Percentiles rank a stretch among this genome's conserved stretches.
Conservation (phyloP, 2,113 vertebrate genomes). For the Telmatochromis bifrenatus region DNA sequence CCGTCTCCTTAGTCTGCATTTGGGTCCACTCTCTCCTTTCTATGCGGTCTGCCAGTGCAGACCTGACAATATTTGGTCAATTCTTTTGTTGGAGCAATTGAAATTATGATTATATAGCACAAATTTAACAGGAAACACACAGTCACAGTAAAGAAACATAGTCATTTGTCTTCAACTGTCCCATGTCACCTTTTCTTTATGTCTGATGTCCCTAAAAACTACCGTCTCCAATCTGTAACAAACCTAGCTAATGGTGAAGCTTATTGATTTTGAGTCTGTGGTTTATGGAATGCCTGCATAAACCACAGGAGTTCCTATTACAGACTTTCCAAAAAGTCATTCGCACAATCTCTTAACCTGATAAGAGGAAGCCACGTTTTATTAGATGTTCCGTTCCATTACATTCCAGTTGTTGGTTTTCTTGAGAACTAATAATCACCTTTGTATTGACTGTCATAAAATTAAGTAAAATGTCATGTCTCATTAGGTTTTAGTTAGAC, state of each 20-base stretch:
- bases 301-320: not conserved
- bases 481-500: not conserved
- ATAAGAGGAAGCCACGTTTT: not conserved
- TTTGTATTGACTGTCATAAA: not conserved
- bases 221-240: not conserved
- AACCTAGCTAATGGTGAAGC: not conserved
- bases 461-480: not conserved
- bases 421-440: fast-evolving
- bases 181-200: not conserved
- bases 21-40: not conserved
- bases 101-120: not conserved
- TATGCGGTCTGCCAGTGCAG: not conserved
- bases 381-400: fast-evolving
- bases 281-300: not conserved
- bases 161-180: not conserved
- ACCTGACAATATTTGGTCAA: not conserved
- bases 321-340: not conserved
- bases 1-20: not conserved
- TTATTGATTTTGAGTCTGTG: not conserved
- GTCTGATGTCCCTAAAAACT: not conserved
- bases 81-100: not conserved
- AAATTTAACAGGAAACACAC: not conserved
- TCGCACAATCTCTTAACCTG: not conserved
- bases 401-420: not conserved
- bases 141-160: not conserved